Percentiles rank a stretch among this genome's conserved stretches.
Evolutionary conservation across 1,140 invertebrate species (phyloP).

Genomic region (Uloborus diversus): DNA sequence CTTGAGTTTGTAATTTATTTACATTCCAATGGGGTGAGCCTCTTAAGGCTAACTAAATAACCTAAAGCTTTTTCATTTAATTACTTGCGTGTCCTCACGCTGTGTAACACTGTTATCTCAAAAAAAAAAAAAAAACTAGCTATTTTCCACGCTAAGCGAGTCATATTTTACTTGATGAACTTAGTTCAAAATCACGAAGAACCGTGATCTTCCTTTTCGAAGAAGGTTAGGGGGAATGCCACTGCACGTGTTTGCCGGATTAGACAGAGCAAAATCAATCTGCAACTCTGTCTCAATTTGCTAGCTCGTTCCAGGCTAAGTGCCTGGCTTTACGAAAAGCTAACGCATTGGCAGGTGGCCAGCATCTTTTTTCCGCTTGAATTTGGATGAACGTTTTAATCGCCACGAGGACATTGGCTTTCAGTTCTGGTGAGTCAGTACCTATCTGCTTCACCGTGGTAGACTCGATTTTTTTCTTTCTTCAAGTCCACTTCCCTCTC

Average conservation of each 20-base stretch:
- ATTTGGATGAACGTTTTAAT: slow-evolving; percentile 3
- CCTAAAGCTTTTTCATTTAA: too few relatives aligned
- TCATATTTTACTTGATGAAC: too few relatives aligned
- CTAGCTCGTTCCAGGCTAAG: background rate
- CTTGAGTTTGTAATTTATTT: too few relatives aligned
- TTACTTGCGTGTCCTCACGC: too few relatives aligned
- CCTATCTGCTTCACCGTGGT: background rate
- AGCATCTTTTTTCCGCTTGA: slow-evolving; percentile 14
- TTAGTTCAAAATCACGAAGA: background rate
- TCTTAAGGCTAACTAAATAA: too few relatives aligned
- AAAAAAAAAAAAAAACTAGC: too few relatives aligned
- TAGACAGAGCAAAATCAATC: background rate
- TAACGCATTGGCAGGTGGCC: slow-evolving; percentile 40
- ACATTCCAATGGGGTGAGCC: too few relatives aligned
- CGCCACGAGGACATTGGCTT: slow-evolving; percentile 40
- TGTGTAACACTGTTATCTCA: too few relatives aligned
- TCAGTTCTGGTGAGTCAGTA: slow-evolving; percentile 31
- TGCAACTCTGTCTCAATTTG: slow-evolving; percentile 18
- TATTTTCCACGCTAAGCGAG: too few relatives aligned
- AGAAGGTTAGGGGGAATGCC: too few relatives aligned
- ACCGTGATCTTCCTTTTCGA: background rate
- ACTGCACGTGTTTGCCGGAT: background rate
- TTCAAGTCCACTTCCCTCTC: slow-evolving; percentile 10
- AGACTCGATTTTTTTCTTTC: background rate
- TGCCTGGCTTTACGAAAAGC: slow-evolving; percentile 20